Conservation (phyloP, 2,113 vertebrate species). For the Lethenteron reissneri region DNA sequence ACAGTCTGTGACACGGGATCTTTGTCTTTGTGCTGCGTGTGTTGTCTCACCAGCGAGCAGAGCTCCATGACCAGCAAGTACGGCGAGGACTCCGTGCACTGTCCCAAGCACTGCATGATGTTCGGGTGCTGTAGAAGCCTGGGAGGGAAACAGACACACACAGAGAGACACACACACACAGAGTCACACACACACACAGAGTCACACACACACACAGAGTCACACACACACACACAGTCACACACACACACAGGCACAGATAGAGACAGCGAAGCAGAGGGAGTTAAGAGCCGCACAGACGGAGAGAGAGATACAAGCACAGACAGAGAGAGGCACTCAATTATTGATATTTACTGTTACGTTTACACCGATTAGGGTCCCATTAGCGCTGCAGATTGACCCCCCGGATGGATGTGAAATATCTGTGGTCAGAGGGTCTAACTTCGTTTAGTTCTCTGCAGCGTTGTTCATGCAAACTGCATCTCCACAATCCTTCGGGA, state of each 20-base stretch:
- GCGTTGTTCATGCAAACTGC: too few species aligned
- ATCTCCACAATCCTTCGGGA: too few species aligned
- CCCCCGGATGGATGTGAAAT: too few species aligned
- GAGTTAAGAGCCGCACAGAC: background rate
- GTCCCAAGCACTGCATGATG: slow-evolving; percentile 69
- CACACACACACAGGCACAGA: background rate
- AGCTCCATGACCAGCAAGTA: slow-evolving; percentile 93
- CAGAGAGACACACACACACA: background rate
- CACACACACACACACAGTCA: background rate
- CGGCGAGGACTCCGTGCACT: slow-evolving; percentile 63
- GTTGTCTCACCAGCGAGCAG: slow-evolving; percentile 58
- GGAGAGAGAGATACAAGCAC: background rate
- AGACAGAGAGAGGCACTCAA: background rate
- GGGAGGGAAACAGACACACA: slow-evolving; percentile 5
- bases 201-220: background rate
- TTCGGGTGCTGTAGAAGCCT: slow-evolving; percentile 64
- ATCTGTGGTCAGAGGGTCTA: too few species aligned
- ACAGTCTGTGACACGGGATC: too few species aligned
- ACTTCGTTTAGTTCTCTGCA: too few species aligned
- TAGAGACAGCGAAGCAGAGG: background rate
- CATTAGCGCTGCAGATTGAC: too few species aligned
- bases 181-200: background rate
- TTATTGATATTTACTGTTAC: background rate
- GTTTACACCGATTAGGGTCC: background rate
- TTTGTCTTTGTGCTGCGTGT: too few species aligned